Percentiles rank a stretch among this genome's conserved stretches.
These are phyloP conservation scores for Acanthis flammea DNA, from an alignment of 2,797 vertebrate genomes.

Conservation along the genomic window DNA sequence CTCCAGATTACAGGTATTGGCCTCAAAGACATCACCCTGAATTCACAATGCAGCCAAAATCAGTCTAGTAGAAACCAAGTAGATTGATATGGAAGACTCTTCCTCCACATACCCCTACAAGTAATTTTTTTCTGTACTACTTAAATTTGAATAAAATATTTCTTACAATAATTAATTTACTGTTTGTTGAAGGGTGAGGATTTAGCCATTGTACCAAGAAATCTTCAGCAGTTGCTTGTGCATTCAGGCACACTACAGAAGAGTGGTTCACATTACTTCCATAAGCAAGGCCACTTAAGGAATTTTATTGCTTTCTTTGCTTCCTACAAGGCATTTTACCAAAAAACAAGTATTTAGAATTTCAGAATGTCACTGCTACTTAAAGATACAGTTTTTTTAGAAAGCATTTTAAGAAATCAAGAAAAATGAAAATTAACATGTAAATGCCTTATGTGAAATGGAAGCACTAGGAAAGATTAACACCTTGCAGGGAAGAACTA, in stretches of 20 bases:
- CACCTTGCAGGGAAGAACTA: conserved; percentile 32
- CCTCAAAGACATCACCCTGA: not conserved
- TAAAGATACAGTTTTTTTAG: not conserved
- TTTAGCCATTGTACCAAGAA: not conserved
- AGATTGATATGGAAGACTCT: not conserved
- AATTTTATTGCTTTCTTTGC: not conserved
- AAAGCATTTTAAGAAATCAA: conserved; percentile 24
- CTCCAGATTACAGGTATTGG: not conserved
- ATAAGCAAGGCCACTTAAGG: not conserved
- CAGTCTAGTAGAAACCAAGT: not conserved
- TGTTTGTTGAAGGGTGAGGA: not conserved
- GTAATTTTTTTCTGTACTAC: not conserved
- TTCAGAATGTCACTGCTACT: not conserved
- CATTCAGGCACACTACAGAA: not conserved
- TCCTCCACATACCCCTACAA: not conserved
- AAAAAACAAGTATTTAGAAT: not conserved
- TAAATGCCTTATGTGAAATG: not conserved
- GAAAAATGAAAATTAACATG: conserved; percentile 9
- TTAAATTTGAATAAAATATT: not conserved
- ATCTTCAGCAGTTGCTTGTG: not conserved
- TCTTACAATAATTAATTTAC: not conserved
- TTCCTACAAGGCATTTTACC: not conserved
- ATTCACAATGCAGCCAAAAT: not conserved
- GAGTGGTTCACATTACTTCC: not conserved
- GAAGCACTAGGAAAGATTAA: not conserved